These are phyloP conservation scores for Drosophila cracens DNA, from an alignment of 2,888 invertebrate genomes.

Conservation along the genomic window DNA sequence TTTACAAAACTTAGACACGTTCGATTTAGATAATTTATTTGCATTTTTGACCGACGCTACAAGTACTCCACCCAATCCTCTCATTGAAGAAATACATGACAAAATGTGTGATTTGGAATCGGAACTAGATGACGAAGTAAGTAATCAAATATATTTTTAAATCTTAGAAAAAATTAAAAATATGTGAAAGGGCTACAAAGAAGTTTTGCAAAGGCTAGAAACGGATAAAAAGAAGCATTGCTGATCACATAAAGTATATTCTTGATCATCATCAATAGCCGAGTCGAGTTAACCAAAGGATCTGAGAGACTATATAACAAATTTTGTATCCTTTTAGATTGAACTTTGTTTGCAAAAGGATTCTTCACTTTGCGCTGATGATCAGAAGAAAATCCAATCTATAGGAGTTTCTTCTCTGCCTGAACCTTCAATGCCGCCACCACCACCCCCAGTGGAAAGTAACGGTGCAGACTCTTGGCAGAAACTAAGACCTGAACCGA, in stretches of 20 bases:
- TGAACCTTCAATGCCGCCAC: conserved; percentile 91
- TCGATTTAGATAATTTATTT: conserved; percentile 95
- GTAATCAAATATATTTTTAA: not conserved
- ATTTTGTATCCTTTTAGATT: conserved; percentile 80
- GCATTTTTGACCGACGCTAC: conserved; percentile 94
- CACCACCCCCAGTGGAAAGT: conserved; percentile 87
- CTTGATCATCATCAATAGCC: not conserved
- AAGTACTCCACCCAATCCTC: conserved; percentile 87
- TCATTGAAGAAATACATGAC: conserved; percentile 93
- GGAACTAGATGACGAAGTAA: conserved; percentile 92
- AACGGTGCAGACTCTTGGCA: not conserved
- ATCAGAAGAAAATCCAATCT: conserved; percentile 79
- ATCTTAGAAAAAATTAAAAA: not conserved
- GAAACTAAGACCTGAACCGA: conserved; percentile 88
- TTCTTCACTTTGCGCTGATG: not conserved
- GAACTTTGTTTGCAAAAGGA: conserved; percentile 88
- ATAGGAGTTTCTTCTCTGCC: conserved; percentile 88
- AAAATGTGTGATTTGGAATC: conserved; percentile 93
- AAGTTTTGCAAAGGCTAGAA: not conserved
- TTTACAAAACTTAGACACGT: conserved; percentile 88
- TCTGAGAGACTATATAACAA: not conserved
- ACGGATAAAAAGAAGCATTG: too few species aligned
- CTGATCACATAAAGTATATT: not conserved
- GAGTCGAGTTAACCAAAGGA: not conserved
- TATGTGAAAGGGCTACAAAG: not conserved